Conservation (phyloP, 2,113 vertebrate species). For the Bubo scandiacus region DNA sequence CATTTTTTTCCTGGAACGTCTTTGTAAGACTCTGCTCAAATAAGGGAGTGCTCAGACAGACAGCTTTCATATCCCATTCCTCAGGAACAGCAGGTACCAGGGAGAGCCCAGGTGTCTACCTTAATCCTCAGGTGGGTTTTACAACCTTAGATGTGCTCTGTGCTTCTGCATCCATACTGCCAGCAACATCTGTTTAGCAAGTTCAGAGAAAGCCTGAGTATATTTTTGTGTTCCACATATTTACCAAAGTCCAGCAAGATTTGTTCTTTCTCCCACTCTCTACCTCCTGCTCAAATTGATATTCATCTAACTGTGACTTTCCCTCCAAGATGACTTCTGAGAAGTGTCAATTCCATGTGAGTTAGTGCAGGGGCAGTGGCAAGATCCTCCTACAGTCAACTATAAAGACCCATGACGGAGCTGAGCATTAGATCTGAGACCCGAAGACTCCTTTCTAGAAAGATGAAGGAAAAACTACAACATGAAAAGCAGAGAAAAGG, state of each 20-base stretch:
- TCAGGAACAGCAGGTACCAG: background rate
- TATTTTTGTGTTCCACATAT: background rate
- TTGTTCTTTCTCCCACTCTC: background rate
- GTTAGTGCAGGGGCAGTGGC: background rate
- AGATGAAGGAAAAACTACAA: background rate
- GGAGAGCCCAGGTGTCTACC: background rate
- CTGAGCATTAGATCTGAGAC: background rate
- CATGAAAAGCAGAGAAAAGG: background rate
- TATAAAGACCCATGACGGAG: rapidly evolving
- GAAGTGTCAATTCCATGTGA: background rate
- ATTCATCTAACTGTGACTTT: background rate
- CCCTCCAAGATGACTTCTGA: background rate
- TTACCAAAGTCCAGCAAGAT: background rate
- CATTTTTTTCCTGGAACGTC: background rate
- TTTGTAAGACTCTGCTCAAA: background rate
- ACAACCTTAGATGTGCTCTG: background rate
- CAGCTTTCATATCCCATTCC: background rate
- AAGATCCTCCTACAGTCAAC: background rate
- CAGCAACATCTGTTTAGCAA: background rate
- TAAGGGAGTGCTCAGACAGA: background rate
- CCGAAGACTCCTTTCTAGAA: background rate
- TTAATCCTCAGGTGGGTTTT: background rate
- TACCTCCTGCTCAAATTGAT: background rate
- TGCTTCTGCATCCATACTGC: background rate
- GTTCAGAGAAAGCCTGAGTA: background rate